These are phyloP conservation scores for Pelmatolapia mariae DNA, from an alignment of 2,113 vertebrate genomes.

Conservation along the genomic window DNA sequence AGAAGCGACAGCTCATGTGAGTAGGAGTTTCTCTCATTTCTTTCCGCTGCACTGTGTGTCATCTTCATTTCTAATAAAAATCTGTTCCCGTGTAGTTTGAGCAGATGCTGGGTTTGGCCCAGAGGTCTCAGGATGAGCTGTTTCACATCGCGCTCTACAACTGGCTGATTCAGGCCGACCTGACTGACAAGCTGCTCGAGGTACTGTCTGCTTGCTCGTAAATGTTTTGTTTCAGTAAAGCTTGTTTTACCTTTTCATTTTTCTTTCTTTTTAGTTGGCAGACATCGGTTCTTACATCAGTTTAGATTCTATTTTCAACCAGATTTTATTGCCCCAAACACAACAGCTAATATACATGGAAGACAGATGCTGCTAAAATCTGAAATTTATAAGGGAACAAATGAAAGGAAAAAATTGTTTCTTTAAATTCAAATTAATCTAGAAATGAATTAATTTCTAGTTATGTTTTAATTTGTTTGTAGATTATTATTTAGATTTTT, in stretches of 20 bases:
- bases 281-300: background rate
- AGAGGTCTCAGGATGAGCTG: slow-evolving; percentile 92
- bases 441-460: background rate
- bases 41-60: background rate
- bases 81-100: slow-evolving; percentile 79
- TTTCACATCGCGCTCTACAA: slow-evolving; percentile 97
- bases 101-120: slow-evolving; percentile 88
- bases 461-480: background rate
- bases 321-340: background rate
- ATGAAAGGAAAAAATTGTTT: background rate
- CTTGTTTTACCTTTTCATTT: background rate
- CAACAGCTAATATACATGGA: background rate
- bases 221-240: background rate
- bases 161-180: slow-evolving; percentile 93
- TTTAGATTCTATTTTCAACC: background rate
- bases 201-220: slow-evolving; percentile 54
- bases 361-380: background rate
- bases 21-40: slow-evolving; percentile 18
- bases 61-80: background rate
- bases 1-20: slow-evolving; percentile 93
- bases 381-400: background rate
- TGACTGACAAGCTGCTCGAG: slow-evolving; percentile 91
- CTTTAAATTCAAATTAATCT: background rate
- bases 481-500: background rate
- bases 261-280: background rate